Evolutionary conservation across 2,888 invertebrate genomes (phyloP).

Genomic region (Creontiades dilutus): DNA sequence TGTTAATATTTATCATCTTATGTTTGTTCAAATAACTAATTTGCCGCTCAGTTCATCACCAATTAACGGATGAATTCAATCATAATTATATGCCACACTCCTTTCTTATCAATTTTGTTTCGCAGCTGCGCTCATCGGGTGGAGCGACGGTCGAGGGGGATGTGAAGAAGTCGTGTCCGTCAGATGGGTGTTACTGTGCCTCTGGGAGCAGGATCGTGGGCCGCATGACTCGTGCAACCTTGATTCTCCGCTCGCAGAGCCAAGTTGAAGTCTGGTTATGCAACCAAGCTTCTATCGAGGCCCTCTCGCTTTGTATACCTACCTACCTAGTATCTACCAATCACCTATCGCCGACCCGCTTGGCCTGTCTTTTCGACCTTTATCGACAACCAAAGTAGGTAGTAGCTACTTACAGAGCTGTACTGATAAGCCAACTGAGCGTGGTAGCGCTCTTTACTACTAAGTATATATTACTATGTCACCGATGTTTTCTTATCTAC

Average conservation of each 20-base stretch:
- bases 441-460: background rate
- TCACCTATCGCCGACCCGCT: background rate
- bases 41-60: too few relatives aligned
- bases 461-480: too few relatives aligned
- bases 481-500: too few relatives aligned
- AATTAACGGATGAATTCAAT: too few relatives aligned
- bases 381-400: background rate
- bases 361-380: conserved; percentile 4
- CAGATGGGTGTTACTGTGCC: conserved; percentile 51
- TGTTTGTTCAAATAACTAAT: too few relatives aligned
- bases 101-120: background rate
- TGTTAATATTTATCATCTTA: too few relatives aligned
- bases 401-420: background rate
- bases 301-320: conserved; percentile 14
- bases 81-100: background rate
- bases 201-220: conserved; percentile 41
- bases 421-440: background rate
- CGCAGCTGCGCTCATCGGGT: background rate
- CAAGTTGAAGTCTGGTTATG: conserved; percentile 22
- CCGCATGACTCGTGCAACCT: conserved; percentile 42
- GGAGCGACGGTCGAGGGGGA: background rate
- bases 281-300: background rate
- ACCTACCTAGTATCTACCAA: conserved; percentile 4
- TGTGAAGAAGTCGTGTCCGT: background rate
- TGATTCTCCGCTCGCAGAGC: conserved; percentile 8